These are phyloP conservation scores for Nemurella pictetii DNA, from an alignment of 2,888 invertebrate species.

Conservation along the genomic window DNA sequence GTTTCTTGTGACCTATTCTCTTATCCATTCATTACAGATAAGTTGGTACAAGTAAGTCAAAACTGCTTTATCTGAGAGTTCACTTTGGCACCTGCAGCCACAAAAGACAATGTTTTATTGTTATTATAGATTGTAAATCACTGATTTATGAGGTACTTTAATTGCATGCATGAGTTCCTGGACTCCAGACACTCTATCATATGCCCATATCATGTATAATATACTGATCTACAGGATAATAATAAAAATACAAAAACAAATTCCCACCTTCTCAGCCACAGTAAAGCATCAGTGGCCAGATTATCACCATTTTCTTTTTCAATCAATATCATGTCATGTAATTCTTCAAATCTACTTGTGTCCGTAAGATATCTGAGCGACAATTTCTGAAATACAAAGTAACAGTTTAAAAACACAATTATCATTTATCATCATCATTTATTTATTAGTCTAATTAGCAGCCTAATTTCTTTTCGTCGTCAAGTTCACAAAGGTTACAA, in stretches of 20 bases:
- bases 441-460: not conserved
- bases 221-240: too few relatives aligned
- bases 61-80: too few relatives aligned
- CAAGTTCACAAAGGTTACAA: not conserved
- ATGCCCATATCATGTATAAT: too few relatives aligned
- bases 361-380: slow-evolving; percentile 45
- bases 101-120: not conserved
- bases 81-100: not conserved
- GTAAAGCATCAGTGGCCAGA: slow-evolving; percentile 63
- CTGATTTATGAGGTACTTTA: too few relatives aligned
- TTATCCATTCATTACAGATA: not conserved
- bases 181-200: too few relatives aligned
- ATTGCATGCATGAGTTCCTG: too few relatives aligned
- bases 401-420: not conserved
- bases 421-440: too few relatives aligned
- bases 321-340: slow-evolving; percentile 68
- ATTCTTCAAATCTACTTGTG: slow-evolving; percentile 56
- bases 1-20: not conserved
- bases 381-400: slow-evolving; percentile 46
- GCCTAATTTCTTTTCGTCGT: not conserved
- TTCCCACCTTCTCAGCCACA: slow-evolving; percentile 74
- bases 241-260: too few relatives aligned
- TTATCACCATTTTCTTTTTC: slow-evolving; percentile 60
- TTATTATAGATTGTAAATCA: too few relatives aligned
- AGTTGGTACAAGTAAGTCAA: too few relatives aligned